A percentile compares a stretch with the other conserved stretches of the same genome.
These are phyloP conservation scores for Callithrix jacchus DNA, from an alignment of 2,113 vertebrate genomes.

Conservation along the genomic window DNA sequence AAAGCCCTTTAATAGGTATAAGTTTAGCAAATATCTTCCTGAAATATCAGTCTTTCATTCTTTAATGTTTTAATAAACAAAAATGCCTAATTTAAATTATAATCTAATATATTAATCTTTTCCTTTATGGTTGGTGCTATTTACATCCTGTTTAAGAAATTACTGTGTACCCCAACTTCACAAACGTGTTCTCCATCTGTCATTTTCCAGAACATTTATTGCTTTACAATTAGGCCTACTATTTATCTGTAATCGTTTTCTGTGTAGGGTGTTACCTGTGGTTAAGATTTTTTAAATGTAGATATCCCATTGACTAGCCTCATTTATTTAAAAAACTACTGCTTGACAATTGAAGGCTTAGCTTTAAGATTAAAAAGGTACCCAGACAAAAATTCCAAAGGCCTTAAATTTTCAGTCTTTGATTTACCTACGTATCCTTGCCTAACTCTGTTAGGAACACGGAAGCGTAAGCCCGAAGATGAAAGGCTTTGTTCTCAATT, in stretches of 20 bases:
- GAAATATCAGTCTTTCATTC: neutral
- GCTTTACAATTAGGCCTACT: neutral
- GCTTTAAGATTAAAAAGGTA: neutral
- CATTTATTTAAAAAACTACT: neutral
- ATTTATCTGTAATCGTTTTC: neutral
- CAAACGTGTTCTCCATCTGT: neutral
- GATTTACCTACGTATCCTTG: neutral
- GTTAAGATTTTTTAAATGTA: neutral
- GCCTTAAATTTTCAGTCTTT: neutral
- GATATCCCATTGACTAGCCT: neutral
- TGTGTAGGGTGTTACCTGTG: neutral
- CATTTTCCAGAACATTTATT: neutral
- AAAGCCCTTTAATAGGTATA: neutral
- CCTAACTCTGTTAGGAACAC: fast-evolving
- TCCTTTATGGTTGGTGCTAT: neutral
- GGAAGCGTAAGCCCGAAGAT: neutral
- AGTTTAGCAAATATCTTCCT: neutral
- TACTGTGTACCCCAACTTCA: neutral
- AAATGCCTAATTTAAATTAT: neutral
- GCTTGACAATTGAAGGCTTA: neutral
- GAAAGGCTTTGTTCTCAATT: neutral
- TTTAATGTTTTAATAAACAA: neutral
- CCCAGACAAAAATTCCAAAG: neutral
- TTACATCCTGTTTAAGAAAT: neutral
- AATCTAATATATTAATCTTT: neutral